Percentiles rank a stretch among this genome's conserved stretches.
Conservation (phyloP, 2,797 vertebrate species). For the Diglossa cyanea region DNA sequence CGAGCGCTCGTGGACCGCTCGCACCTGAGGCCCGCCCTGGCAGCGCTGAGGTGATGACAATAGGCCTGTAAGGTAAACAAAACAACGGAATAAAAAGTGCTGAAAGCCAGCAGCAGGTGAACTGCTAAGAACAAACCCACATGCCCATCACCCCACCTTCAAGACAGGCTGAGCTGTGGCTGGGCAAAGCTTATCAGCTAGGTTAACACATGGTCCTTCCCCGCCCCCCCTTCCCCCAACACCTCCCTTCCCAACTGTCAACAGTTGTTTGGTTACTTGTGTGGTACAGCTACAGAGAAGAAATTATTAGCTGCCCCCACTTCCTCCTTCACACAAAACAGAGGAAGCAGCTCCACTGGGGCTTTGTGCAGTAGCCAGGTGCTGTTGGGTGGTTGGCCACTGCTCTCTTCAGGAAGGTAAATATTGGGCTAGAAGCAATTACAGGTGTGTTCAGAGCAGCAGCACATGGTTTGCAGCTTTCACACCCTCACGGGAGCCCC, state of each 20-base stretch:
- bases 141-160: background rate
- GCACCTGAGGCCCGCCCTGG: constrained; percentile 81
- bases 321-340: constrained; percentile 5
- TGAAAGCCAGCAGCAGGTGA: constrained; percentile 93
- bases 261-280: constrained; percentile 36
- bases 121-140: constrained; percentile 59
- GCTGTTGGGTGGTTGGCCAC: constrained; percentile 31
- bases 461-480: background rate
- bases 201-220: background rate
- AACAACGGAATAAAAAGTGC: constrained; percentile 75
- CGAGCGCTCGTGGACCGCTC: background rate
- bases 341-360: background rate
- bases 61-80: constrained; percentile 74
- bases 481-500: background rate
- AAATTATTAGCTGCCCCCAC: background rate
- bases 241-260: constrained; percentile 18
- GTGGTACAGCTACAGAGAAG: background rate
- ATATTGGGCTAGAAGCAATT: constrained; percentile 57
- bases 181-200: constrained; percentile 54
- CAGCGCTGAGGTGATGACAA: constrained; percentile 81
- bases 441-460: constrained; percentile 52
- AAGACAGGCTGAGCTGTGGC: constrained; percentile 15
- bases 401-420: constrained; percentile 44
- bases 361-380: constrained; percentile 56
- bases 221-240: background rate